Percentiles rank a stretch among this genome's conserved stretches.
phyloP scores from a whole-genome alignment of 2,113 vertebrate species.

The Prinia subflava region DNA sequence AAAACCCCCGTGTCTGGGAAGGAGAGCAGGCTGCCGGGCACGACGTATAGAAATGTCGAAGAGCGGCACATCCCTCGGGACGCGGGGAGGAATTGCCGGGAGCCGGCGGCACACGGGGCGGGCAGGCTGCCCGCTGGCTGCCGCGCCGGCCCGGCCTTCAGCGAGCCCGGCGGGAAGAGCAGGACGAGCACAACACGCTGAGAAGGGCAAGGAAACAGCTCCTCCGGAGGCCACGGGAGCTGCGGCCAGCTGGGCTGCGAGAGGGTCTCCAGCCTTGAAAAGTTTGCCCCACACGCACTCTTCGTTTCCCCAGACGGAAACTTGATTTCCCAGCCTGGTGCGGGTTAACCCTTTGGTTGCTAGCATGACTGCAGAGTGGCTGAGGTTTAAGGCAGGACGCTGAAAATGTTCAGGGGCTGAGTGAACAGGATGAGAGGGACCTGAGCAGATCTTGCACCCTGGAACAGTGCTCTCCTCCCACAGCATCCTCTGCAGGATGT shows the following conservation, averaged over 20 bases:
- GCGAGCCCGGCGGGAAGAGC: background rate
- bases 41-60: background rate
- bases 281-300: background rate
- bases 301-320: background rate
- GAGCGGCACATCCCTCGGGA: background rate
- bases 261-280: background rate
- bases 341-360: background rate
- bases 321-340: background rate
- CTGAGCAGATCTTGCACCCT: accelerated
- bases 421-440: accelerated
- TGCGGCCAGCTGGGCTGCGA: background rate
- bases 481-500: background rate
- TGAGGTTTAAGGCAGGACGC: accelerated
- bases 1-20: constrained; percentile 39
- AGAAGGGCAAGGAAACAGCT: background rate
- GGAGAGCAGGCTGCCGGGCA: background rate
- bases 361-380: background rate
- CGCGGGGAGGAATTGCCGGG: constrained; percentile 7
- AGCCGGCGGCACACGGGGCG: background rate
- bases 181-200: background rate
- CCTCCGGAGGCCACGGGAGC: accelerated
- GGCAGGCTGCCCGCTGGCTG: background rate
- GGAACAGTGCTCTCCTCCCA: background rate
- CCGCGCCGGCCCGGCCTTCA: accelerated
- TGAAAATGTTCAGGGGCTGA: background rate